Percentiles rank a stretch among this genome's conserved stretches.
Conservation (phyloP, 2,888 invertebrate genomes). For the Drosophila tripunctata region DNA sequence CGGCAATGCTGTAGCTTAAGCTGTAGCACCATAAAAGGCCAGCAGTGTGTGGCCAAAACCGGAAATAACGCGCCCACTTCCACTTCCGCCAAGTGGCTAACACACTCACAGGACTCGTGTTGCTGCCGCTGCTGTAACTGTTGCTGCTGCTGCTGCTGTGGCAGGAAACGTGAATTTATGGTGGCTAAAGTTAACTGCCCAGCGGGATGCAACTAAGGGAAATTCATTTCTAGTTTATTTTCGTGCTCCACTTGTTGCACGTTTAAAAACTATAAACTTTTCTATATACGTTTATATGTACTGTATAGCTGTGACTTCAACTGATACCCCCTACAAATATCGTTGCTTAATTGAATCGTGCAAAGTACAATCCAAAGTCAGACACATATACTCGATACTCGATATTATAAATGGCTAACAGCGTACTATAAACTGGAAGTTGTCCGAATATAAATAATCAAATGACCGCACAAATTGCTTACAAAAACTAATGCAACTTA, state of each 20-base stretch:
- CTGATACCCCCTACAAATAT: conserved; percentile 50
- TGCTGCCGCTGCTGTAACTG: conserved; percentile 21
- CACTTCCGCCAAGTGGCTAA: conserved; percentile 66
- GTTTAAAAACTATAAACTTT: conserved; percentile 39
- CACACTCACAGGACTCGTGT: conserved; percentile 31
- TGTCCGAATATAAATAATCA: conserved; percentile 71
- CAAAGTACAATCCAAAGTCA: conserved; percentile 44
- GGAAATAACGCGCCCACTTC: conserved; percentile 64
- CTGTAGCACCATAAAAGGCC: conserved; percentile 21
- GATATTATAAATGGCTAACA: conserved; percentile 19
- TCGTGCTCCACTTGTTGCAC: conserved; percentile 69
- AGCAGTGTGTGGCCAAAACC: conserved; percentile 42
- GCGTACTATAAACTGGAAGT: conserved; percentile 63
- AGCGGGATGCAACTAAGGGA: conserved; percentile 20
- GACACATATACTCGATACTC: conserved; percentile 9
- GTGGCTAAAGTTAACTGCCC: conserved; percentile 64
- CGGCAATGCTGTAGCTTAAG: conserved; percentile 28
- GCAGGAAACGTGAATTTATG: conserved; percentile 73
- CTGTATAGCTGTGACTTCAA: conserved; percentile 34
- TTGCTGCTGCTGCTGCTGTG: conserved; percentile 37
- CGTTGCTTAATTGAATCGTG: conserved; percentile 32
- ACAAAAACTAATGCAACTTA: conserved; percentile 41
- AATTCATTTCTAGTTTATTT: conserved; percentile 27
- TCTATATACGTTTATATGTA: no score
- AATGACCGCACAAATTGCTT: conserved; percentile 62